These are phyloP conservation scores for Agrenia bidenticulata DNA, from an alignment of 2,888 invertebrate species.

Conservation along the genomic window DNA sequence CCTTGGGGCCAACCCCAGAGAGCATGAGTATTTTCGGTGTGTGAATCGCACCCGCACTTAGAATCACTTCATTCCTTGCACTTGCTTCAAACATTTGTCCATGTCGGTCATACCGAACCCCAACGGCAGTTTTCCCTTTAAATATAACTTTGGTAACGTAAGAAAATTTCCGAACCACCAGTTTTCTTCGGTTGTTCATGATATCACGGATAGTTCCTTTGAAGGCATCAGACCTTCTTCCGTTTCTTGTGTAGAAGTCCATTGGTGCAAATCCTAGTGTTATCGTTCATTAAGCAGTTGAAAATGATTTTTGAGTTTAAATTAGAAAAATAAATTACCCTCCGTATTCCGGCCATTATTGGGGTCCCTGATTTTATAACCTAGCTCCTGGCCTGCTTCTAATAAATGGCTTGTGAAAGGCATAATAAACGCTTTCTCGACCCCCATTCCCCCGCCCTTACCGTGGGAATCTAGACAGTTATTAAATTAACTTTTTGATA, in stretches of 20 bases:
- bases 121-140: conserved; percentile 14
- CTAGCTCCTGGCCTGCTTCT: conserved; percentile 26
- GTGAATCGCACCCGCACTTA: conserved; percentile 25
- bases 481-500: not conserved
- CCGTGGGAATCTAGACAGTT: conserved; percentile 8
- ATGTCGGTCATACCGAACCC: conserved; percentile 33
- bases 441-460: conserved; percentile 25
- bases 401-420: conserved; percentile 27
- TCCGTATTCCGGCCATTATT: conserved; percentile 28
- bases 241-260: conserved; percentile 27
- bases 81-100: conserved; percentile 18
- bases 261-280: conserved; percentile 27
- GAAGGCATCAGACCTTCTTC: conserved; percentile 21
- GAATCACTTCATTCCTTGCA: conserved; percentile 20
- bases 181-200: conserved; percentile 20
- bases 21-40: conserved; percentile 18
- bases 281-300: not conserved
- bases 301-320: not conserved
- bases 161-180: conserved; percentile 26
- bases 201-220: conserved; percentile 12
- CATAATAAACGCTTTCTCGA: conserved; percentile 24
- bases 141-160: conserved; percentile 28
- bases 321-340: conserved; percentile 9
- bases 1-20: conserved; percentile 26
- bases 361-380: conserved; percentile 31